A percentile compares a stretch with the other conserved stretches of the same genome.
phyloP scores from a whole-genome alignment of 2,888 invertebrate species.

The Agonum fuliginosum region DNA sequence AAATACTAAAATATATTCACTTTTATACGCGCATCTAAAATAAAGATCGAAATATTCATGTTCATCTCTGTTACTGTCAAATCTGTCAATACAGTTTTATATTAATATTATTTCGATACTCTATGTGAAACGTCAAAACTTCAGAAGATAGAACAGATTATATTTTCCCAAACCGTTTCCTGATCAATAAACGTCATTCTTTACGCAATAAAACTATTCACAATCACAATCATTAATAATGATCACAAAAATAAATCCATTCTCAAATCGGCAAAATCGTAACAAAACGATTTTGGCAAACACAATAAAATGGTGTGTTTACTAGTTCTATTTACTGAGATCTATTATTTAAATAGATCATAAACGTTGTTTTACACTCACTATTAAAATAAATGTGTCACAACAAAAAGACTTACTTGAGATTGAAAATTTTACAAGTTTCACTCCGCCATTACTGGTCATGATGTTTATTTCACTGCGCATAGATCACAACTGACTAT shows the following conservation, averaged over 20 bases:
- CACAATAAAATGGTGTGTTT: neutral
- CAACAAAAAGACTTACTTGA: slow-evolving; percentile 10
- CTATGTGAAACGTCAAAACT: slow-evolving; percentile 26
- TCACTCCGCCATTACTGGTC: neutral
- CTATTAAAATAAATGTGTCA: neutral
- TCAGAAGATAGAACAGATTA: slow-evolving; percentile 32
- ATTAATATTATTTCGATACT: slow-evolving; percentile 4
- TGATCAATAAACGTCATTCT: slow-evolving; percentile 8
- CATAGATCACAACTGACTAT: slow-evolving; percentile 15
- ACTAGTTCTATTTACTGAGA: neutral
- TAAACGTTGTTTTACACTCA: neutral
- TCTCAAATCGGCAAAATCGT: slow-evolving; percentile 7
- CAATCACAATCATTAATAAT: slow-evolving; percentile 2
- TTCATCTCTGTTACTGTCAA: neutral
- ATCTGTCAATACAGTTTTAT: slow-evolving; percentile 29
- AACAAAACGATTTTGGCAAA: slow-evolving; percentile 51
- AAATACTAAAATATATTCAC: neutral
- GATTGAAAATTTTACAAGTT: slow-evolving; percentile 17
- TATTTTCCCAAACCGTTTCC: slow-evolving; percentile 31
- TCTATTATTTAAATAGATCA: slow-evolving; percentile 12
- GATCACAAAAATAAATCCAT: too few species aligned
- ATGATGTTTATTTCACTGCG: slow-evolving; percentile 17
- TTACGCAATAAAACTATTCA: neutral
- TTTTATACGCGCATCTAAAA: neutral
- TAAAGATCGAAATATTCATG: slow-evolving; percentile 6